A percentile compares a stretch with the other conserved stretches of the same genome.
phyloP scores from a whole-genome alignment of 64 coral and sea anemone genomes.

The Orbicella faveolata region DNA sequence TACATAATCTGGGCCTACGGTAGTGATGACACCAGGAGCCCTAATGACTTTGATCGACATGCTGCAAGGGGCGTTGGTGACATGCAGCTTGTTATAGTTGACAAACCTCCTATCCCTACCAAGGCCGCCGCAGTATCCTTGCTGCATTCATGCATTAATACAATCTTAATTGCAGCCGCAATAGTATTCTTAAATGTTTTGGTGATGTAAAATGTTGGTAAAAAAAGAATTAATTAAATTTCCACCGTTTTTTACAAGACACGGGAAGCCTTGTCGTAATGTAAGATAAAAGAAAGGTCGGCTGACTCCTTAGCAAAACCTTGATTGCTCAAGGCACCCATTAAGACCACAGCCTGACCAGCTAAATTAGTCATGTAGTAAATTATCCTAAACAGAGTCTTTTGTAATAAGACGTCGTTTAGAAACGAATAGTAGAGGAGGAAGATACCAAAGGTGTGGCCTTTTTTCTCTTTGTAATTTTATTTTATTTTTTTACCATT shows the following conservation, averaged over 20 bases:
- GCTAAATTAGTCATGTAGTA: too few relatives aligned
- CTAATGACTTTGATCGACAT: background rate
- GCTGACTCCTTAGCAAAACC: too few relatives aligned
- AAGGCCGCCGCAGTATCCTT: background rate
- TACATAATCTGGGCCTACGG: slow-evolving; percentile 17
- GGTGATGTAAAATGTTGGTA: background rate
- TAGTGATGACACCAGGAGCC: background rate
- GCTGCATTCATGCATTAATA: background rate
- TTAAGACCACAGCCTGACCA: too few relatives aligned
- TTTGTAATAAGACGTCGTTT: too few relatives aligned
- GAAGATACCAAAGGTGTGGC: too few relatives aligned
- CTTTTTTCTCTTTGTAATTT: too few relatives aligned
- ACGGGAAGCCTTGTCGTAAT: too few relatives aligned
- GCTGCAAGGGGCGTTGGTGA: background rate
- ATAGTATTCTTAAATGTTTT: background rate
- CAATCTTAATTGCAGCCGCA: background rate
- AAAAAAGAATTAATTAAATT: background rate
- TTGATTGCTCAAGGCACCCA: too few relatives aligned
- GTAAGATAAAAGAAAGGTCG: too few relatives aligned
- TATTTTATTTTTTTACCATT: too few relatives aligned
- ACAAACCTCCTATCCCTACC: background rate
- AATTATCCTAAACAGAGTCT: too few relatives aligned
- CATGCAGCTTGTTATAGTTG: background rate
- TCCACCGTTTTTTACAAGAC: background rate
- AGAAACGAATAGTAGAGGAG: too few relatives aligned